phyloP scores from a whole-genome alignment of 2,888 invertebrate genomes.

The Branchellion lobata region DNA sequence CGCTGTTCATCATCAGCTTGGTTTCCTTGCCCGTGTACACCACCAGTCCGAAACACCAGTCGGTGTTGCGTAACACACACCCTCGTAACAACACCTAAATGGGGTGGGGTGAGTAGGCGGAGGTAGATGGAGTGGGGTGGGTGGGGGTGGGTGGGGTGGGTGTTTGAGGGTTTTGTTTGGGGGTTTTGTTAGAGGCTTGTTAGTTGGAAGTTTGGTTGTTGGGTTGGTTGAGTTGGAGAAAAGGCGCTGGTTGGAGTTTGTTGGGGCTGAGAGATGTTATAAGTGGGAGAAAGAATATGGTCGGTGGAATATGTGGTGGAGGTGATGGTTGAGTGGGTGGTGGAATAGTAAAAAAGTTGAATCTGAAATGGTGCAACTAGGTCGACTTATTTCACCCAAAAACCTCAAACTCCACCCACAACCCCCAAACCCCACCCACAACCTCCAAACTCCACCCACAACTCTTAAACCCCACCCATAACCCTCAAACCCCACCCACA shows the following conservation, averaged over 20 bases:
- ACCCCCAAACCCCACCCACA: not conserved
- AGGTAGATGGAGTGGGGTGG: not conserved
- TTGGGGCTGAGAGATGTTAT: no score
- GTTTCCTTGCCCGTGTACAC: slow-evolving; percentile 98
- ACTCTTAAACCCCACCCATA: not conserved
- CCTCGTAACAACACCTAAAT: slow-evolving; percentile 91
- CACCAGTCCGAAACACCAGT: slow-evolving; percentile 69
- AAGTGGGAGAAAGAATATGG: no score
- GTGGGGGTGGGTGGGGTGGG: not conserved
- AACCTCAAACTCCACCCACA: not conserved
- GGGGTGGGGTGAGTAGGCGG: not conserved
- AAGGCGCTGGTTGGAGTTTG: no score
- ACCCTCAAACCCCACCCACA: not conserved
- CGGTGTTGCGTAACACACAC: slow-evolving; percentile 79
- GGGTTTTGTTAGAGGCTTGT: no score
- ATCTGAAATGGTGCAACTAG: no score
- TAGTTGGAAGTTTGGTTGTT: no score
- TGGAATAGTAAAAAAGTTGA: no score
- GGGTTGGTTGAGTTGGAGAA: no score
- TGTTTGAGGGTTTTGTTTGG: no score
- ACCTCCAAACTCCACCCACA: not conserved
- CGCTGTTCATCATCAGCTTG: slow-evolving; percentile 99
- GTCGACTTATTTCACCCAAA: no score
- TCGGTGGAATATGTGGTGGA: no score
- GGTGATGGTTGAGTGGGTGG: no score